Percentiles rank a stretch among this genome's conserved stretches.
These are phyloP conservation scores for Mylabris sibirica DNA, from an alignment of 2,888 invertebrate species.

Conservation along the genomic window DNA sequence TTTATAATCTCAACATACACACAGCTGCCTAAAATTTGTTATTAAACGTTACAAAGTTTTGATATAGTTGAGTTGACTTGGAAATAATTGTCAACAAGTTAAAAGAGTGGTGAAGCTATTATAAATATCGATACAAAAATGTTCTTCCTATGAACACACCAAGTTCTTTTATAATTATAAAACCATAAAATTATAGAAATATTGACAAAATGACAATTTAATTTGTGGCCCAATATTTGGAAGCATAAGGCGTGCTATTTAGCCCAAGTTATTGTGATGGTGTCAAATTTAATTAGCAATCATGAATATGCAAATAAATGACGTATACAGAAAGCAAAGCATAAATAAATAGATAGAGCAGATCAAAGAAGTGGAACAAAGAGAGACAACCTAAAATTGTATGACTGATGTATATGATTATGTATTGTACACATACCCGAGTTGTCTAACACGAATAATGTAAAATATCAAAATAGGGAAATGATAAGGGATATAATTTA, in stretches of 20 bases:
- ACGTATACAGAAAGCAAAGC: neutral
- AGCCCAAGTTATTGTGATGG: constrained; percentile 35
- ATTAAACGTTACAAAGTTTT: neutral
- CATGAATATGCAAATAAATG: constrained; percentile 41
- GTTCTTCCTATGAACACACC: neutral
- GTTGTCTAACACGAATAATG: neutral
- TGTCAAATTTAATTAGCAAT: constrained; percentile 40
- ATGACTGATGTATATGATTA: neutral
- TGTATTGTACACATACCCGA: neutral
- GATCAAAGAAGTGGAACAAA: neutral
- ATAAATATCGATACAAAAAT: too few species aligned
- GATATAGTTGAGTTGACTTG: neutral
- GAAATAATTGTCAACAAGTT: neutral
- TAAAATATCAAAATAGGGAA: neutral
- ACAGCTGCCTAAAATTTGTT: neutral
- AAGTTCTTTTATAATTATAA: neutral
- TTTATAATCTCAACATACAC: neutral
- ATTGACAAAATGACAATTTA: neutral
- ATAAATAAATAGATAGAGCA: neutral
- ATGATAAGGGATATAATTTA: neutral
- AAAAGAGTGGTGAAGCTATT: neutral
- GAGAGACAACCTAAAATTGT: neutral
- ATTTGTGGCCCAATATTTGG: constrained; percentile 25
- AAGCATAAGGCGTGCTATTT: constrained; percentile 36
- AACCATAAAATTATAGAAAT: neutral